Evolutionary conservation across 2,113 vertebrate species (phyloP).

Genomic region (Thunnus thynnus): DNA sequence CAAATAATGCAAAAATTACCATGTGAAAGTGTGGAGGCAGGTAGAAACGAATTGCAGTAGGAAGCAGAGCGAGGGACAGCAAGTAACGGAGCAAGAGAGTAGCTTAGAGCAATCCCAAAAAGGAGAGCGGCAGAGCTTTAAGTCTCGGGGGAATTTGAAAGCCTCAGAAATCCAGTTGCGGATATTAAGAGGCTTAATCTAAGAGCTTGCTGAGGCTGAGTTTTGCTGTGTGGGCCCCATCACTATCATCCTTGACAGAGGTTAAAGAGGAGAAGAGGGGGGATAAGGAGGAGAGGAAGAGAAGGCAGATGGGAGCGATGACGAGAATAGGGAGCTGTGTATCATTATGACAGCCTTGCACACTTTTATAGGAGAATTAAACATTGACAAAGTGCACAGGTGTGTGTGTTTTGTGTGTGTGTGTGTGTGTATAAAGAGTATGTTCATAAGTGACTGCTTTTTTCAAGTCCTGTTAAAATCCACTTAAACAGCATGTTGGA

Average conservation of each 20-base stretch:
- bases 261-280: slow-evolving; percentile 74
- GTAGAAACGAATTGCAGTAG: slow-evolving; percentile 49
- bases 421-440: background rate
- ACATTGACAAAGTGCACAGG: slow-evolving; percentile 29
- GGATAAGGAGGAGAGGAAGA: slow-evolving; percentile 65
- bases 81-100: slow-evolving; percentile 60
- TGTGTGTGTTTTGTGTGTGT: background rate
- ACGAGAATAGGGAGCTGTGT: slow-evolving; percentile 59
- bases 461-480: slow-evolving; percentile 8
- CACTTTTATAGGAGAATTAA: slow-evolving; percentile 56
- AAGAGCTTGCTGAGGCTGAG: slow-evolving; percentile 81
- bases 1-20: slow-evolving; percentile 66
- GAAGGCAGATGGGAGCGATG: slow-evolving; percentile 54
- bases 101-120: slow-evolving; percentile 76
- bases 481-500: slow-evolving; percentile 30
- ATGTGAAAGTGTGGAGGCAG: slow-evolving; percentile 58
- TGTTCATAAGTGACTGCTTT: background rate
- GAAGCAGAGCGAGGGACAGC: slow-evolving; percentile 54
- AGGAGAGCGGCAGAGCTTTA: slow-evolving; percentile 78
- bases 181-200: slow-evolving; percentile 88
- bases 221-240: slow-evolving; percentile 81
- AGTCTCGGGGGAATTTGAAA: slow-evolving; percentile 80
- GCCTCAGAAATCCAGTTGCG: slow-evolving; percentile 82
- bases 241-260: slow-evolving; percentile 82
- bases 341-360: slow-evolving; percentile 58